Conservation (phyloP, 2,888 invertebrate species). For the Drosophila kanekoi region DNA sequence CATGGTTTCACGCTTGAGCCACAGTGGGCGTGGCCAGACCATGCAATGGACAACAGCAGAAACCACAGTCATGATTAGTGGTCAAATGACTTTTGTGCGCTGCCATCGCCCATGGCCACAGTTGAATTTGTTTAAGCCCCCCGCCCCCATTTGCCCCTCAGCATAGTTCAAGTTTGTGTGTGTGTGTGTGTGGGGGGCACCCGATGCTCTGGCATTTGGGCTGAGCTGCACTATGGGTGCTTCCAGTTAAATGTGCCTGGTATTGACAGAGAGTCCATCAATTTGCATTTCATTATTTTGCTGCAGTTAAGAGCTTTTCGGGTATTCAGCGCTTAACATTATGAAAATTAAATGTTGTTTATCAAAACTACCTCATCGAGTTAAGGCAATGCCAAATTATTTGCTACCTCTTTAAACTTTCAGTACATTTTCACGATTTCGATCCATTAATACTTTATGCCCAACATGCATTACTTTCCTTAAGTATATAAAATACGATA, state of each 20-base stretch:
- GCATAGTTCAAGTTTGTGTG: neutral
- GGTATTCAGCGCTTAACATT: neutral
- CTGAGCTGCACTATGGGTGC: neutral
- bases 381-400: too few species aligned
- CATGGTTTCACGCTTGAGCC: slow-evolving; percentile 10
- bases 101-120: slow-evolving; percentile 19
- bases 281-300: slow-evolving; percentile 29
- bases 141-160: neutral
- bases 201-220: slow-evolving; percentile 11
- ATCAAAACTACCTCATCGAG: neutral
- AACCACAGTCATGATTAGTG: slow-evolving; percentile 76
- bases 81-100: slow-evolving; percentile 70
- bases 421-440: too few species aligned
- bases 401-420: too few species aligned
- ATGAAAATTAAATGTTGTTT: slow-evolving; percentile 4
- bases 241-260: slow-evolving; percentile 14
- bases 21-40: slow-evolving; percentile 31
- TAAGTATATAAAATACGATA: too few species aligned
- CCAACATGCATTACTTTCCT: too few species aligned
- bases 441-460: too few species aligned
- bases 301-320: slow-evolving; percentile 6
- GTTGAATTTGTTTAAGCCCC: slow-evolving; percentile 14
- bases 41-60: slow-evolving; percentile 43
- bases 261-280: slow-evolving; percentile 15
- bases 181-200: neutral